A percentile compares a stretch with the other conserved stretches of the same genome.
These are phyloP conservation scores for Mormyrus hasselquistii DNA, from an alignment of 2,797 vertebrate genomes.

Conservation along the genomic window DNA sequence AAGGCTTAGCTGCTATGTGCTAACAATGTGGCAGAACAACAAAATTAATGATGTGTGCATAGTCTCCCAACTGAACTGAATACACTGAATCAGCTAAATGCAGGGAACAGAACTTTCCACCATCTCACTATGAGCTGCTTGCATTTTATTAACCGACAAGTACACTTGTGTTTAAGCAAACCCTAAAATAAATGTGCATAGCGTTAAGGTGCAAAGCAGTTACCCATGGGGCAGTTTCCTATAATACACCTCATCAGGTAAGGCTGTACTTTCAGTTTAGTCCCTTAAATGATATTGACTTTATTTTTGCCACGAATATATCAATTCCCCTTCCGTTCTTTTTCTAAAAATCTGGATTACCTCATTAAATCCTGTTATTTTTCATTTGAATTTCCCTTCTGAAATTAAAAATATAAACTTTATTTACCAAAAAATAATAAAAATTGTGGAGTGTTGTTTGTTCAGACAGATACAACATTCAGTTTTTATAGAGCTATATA, in stretches of 20 bases:
- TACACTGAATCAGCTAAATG: not conserved
- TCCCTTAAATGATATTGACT: not conserved
- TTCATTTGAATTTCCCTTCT: not conserved
- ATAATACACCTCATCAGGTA: not conserved
- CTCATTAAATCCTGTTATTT: not conserved
- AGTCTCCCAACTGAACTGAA: not conserved
- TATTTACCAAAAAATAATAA: not conserved
- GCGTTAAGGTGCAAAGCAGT: not conserved
- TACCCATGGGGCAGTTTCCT: not conserved
- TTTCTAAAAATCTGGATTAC: not conserved
- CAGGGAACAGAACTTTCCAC: not conserved
- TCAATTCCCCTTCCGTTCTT: not conserved
- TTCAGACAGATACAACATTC: not conserved
- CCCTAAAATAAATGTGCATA: not conserved
- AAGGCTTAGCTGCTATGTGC: conserved; percentile 2
- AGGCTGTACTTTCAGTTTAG: not conserved
- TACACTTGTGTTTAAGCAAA: conserved; percentile 5
- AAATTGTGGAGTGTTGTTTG: not conserved
- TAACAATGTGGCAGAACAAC: conserved; percentile 2
- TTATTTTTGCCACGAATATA: not conserved
- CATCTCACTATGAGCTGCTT: not conserved
- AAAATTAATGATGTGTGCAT: conserved; percentile 6
- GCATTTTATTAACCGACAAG: conserved; percentile 7
- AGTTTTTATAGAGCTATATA: not conserved
- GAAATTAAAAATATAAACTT: not conserved